Base-by-base conservation (phyloP, 1,140 invertebrate species). In the Plodia interpunctella region DNA sequence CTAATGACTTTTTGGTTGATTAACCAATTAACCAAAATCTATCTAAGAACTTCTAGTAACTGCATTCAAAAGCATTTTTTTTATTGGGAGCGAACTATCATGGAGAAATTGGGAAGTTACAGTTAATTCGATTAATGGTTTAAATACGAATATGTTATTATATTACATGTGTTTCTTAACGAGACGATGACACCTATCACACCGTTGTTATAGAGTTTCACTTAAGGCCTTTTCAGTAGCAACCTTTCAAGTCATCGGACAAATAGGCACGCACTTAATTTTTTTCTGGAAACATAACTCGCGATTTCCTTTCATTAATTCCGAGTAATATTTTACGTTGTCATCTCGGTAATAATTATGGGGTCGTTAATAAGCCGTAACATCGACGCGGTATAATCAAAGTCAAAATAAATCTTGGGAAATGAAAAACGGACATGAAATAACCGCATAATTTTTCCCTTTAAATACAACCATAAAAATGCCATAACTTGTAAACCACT, bases 321-420 rank as follows among this genome's bases (percentile, higher is more conserved):
- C 38, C 25, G 15, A 32, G 63, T 53, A 58, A 69, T 76, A 76
- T 69, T 69, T 76, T 56, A 73, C 51, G 70, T 59, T 71, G 74
- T 71, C 74, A 70, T 71, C 62, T 68, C 58, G 62, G 59, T 54
- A 65, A 68, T 70, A 75, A 73, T 75, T 75, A 76, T 60, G 62
- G 61, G 68, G 69, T 62, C 73, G 73, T 84, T 83, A 83, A 87
- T 85, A 83, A 80, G 73, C 72, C 68, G 63, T 74, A 72, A 72
- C 77, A 76, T 78, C 78, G 76, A 75, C 76, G 76, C 72, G 62
- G 64, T 80, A 75, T 88, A 87, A 87, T 88, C 83, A 85, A 80
- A 74, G 80, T 78, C 72, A 60, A 70, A 77, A 81, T 82, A 80
- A 87, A 83, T 87, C 78, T 64, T 63, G 62, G 62, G 59, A 74